Percentiles rank a stretch among this genome's conserved stretches.
These are phyloP conservation scores for Pongo pygmaeus DNA, from an alignment of 2,113 vertebrate species.

Conservation along the genomic window DNA sequence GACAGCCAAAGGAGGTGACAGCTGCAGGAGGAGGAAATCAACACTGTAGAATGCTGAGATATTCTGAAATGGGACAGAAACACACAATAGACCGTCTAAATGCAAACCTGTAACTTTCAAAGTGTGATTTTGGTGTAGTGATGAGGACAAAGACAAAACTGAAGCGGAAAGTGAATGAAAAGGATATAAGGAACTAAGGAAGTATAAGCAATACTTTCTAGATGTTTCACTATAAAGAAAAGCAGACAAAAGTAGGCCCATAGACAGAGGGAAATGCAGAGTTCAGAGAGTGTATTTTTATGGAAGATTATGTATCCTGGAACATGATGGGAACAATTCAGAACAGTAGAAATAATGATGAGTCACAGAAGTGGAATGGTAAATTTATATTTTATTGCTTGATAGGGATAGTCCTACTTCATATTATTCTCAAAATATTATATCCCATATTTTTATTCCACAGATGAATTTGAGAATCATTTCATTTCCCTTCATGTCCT, in stretches of 20 bases:
- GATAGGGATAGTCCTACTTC: neutral
- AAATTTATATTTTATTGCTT: neutral
- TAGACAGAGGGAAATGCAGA: neutral
- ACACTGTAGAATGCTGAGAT: neutral
- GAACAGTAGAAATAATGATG: neutral
- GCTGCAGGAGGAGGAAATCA: neutral
- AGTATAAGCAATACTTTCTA: neutral
- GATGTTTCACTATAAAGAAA: neutral
- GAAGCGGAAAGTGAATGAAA: neutral
- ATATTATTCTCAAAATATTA: neutral
- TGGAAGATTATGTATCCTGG: neutral
- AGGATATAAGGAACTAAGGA: neutral
- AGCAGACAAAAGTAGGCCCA: neutral
- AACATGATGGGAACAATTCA: neutral
- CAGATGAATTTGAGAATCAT: neutral
- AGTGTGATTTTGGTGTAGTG: no score
- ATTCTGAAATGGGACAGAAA: neutral
- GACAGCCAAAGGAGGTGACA: neutral
- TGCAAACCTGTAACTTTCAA: neutral
- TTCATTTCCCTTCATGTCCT: neutral
- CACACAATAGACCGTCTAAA: rapidly evolving
- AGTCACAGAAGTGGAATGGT: neutral
- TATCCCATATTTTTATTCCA: neutral
- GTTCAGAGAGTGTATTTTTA: neutral
- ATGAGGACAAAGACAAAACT: neutral